These are phyloP conservation scores for Cephalopachus bancanus DNA, from an alignment of 2,797 vertebrate genomes.

Conservation along the genomic window DNA sequence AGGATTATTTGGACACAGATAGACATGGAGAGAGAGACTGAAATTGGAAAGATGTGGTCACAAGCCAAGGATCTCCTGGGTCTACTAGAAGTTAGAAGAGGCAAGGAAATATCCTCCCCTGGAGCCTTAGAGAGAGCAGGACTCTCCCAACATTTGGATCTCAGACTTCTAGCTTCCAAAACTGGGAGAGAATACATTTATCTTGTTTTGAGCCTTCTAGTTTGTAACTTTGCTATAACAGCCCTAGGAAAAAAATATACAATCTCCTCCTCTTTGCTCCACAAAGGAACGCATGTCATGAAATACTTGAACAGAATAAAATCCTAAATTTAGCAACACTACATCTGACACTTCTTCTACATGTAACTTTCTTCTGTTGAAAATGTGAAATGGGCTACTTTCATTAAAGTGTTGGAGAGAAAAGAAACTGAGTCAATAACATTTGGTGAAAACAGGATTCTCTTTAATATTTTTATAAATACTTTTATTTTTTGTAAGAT, in stretches of 20 bases:
- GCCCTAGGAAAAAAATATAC: background rate
- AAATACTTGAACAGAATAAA: background rate
- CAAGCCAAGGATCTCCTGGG: background rate
- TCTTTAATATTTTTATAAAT: background rate
- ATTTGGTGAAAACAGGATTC: background rate
- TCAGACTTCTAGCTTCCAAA: background rate
- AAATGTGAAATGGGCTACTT: background rate
- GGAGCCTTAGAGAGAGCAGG: background rate
- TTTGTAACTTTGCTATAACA: background rate
- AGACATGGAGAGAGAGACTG: background rate
- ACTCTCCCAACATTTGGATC: background rate
- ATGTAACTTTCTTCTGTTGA: background rate
- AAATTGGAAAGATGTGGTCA: background rate
- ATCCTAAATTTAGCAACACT: background rate
- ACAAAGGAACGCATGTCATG: background rate
- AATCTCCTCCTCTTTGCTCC: background rate
- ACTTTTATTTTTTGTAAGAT: background rate
- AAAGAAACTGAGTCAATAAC: background rate
- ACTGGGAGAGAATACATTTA: background rate
- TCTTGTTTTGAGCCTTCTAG: background rate
- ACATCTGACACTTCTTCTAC: background rate
- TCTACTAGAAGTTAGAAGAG: background rate
- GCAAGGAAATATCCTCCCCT: background rate
- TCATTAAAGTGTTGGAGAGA: background rate
- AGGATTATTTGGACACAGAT: background rate